Evolutionary conservation across 2,113 vertebrate genomes (phyloP).

Genomic region (Albula glossodonta): DNA sequence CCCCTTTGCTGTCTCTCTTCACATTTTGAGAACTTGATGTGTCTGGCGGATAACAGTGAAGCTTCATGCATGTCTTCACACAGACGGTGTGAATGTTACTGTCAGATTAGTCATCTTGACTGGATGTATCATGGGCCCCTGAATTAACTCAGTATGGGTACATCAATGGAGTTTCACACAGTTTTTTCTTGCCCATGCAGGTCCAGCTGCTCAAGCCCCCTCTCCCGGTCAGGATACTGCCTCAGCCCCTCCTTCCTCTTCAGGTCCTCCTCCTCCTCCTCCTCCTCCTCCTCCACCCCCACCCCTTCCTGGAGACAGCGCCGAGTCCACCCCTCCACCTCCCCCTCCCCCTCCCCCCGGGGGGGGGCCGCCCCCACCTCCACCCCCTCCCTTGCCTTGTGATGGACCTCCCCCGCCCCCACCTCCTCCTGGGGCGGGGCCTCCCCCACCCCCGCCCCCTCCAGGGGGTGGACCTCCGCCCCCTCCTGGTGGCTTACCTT

Average conservation of each 20-base stretch:
- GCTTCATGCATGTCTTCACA: background rate
- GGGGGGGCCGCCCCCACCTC: conserved; percentile 43
- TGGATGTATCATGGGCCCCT: background rate
- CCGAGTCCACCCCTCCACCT: conserved; percentile 41
- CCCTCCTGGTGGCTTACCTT: conserved; percentile 14
- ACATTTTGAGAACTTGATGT: too few relatives aligned
- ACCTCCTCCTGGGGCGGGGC: background rate
- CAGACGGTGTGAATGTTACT: background rate
- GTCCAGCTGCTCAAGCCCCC: conserved; percentile 21
- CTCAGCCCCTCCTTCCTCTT: conserved; percentile 8
- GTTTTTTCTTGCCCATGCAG: background rate
- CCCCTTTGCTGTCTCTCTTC: too few relatives aligned
- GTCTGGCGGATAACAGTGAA: too few relatives aligned
- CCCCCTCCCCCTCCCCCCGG: conserved; percentile 36
- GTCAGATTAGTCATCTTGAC: background rate
- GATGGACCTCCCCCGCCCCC: conserved; percentile 20
- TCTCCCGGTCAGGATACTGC: conserved; percentile 26
- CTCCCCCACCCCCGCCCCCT: conserved; percentile 17
- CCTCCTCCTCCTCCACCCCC: conserved; percentile 26
- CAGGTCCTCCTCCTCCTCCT: conserved; percentile 9
- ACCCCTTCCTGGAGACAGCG: conserved; percentile 32
- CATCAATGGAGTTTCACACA: background rate
- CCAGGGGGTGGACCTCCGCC: conserved; percentile 39
- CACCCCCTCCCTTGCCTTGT: conserved; percentile 45
- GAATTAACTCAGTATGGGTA: background rate